These are phyloP conservation scores for Rhabditoides inermis DNA, from an alignment of 2,888 invertebrate genomes.

Conservation along the genomic window DNA sequence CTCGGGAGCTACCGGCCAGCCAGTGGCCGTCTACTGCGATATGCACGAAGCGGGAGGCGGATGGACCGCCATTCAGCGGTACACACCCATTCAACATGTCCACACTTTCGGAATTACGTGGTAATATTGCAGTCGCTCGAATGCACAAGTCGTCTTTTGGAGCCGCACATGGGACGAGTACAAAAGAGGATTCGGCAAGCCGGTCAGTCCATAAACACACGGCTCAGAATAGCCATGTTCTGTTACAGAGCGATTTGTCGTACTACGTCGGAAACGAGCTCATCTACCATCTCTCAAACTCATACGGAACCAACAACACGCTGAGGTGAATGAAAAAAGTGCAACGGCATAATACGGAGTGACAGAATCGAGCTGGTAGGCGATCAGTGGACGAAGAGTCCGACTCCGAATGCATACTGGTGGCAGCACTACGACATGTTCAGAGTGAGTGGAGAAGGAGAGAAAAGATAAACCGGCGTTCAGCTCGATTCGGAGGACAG, in stretches of 20 bases:
- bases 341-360: too few relatives aligned
- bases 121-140: conserved; percentile 19
- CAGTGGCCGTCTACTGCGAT: conserved; percentile 26
- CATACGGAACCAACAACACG: conserved; percentile 8
- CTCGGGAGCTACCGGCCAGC: too few relatives aligned
- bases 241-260: too few relatives aligned
- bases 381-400: conserved; percentile 31
- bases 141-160: conserved; percentile 30
- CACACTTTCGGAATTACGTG: neutral
- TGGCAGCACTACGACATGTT: conserved; percentile 20
- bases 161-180: conserved; percentile 36
- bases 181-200: conserved; percentile 32
- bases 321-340: conserved; percentile 17
- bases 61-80: conserved; percentile 23
- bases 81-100: too few relatives aligned
- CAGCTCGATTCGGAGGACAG: conserved; percentile 16
- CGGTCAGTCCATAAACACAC: too few relatives aligned
- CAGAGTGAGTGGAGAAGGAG: conserved; percentile 4
- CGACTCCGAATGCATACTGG: conserved; percentile 21
- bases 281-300: conserved; percentile 29
- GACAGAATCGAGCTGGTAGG: conserved; percentile 37
- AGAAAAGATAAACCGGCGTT: too few relatives aligned
- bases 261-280: conserved; percentile 41
- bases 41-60: conserved; percentile 20
- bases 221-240: too few relatives aligned